These are phyloP conservation scores for Fregata magnificens DNA, from an alignment of 2,113 vertebrate genomes.

Conservation along the genomic window DNA sequence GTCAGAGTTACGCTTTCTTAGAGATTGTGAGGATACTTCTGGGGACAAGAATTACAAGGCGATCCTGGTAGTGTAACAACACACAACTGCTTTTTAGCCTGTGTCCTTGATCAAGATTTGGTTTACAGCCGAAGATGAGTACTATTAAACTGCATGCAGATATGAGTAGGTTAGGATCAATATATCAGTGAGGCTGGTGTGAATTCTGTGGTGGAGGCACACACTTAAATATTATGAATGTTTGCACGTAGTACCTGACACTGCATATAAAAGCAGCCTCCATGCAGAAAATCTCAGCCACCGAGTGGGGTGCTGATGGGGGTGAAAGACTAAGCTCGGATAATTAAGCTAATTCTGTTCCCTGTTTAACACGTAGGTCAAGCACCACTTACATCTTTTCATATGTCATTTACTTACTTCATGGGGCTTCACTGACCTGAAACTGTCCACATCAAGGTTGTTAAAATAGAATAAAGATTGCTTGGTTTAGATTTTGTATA, in stretches of 20 bases:
- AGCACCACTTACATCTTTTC: not conserved
- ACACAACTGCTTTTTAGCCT: not conserved
- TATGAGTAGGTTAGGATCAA: not conserved
- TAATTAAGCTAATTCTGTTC: not conserved
- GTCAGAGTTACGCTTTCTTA: not conserved
- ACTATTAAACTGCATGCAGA: not conserved
- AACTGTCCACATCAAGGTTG: not conserved
- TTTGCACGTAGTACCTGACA: rapidly evolving
- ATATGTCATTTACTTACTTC: not conserved
- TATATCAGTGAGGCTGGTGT: not conserved
- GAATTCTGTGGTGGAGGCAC: not conserved
- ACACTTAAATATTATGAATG: rapidly evolving
- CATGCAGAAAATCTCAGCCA: not conserved
- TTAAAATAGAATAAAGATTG: not conserved
- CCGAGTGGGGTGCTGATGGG: not conserved
- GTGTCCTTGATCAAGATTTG: not conserved
- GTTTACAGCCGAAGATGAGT: not conserved
- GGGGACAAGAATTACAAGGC: not conserved
- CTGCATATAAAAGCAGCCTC: not conserved
- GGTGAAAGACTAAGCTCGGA: not conserved
- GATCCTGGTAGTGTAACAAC: not conserved
- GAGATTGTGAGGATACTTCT: not conserved
- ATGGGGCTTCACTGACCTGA: not conserved
- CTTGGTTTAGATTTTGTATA: not conserved
- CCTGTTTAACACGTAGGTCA: rapidly evolving